phyloP scores from a whole-genome alignment of 2,113 vertebrate genomes.

The Silurus asotus region DNA sequence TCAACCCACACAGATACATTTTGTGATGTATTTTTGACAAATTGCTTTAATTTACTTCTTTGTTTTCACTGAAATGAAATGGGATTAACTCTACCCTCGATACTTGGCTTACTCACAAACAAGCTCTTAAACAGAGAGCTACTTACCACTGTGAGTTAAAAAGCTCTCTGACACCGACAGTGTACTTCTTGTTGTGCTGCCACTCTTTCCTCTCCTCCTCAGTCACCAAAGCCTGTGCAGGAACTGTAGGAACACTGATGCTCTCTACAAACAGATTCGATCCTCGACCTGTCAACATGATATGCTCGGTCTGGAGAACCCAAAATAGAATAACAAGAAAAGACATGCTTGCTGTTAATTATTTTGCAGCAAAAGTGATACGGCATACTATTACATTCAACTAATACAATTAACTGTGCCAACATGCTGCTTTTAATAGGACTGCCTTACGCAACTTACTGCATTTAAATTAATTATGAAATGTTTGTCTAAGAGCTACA shows the following conservation, averaged over 20 bases:
- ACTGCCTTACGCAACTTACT: not conserved
- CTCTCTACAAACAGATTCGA: slow-evolving; percentile 73
- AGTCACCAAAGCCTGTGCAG: slow-evolving; percentile 65
- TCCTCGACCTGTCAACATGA: slow-evolving; percentile 69
- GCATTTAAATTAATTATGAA: slow-evolving; percentile 9
- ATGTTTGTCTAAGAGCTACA: not conserved
- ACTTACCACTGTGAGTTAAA: slow-evolving; percentile 68
- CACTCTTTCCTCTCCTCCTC: slow-evolving; percentile 68
- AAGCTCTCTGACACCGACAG: slow-evolving; percentile 63
- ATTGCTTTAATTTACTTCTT: not conserved
- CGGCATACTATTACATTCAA: not conserved
- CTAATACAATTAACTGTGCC: not conserved
- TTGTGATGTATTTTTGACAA: not conserved
- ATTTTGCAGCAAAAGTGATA: not conserved
- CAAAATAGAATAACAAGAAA: slow-evolving; percentile 15
- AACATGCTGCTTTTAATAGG: not conserved
- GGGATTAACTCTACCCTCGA: not conserved
- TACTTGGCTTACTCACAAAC: not conserved
- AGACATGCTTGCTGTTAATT: slow-evolving; percentile 4
- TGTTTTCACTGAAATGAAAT: not conserved
- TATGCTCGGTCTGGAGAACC: slow-evolving; percentile 66
- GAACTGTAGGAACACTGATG: slow-evolving; percentile 62
- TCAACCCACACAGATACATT: not conserved
- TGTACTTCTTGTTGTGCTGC: slow-evolving; percentile 67
- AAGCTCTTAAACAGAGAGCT: not conserved